Percentiles rank a stretch among this genome's conserved stretches.
These are phyloP conservation scores for Tupiocoris notatus DNA, from an alignment of 2,888 invertebrate species.

Conservation along the genomic window DNA sequence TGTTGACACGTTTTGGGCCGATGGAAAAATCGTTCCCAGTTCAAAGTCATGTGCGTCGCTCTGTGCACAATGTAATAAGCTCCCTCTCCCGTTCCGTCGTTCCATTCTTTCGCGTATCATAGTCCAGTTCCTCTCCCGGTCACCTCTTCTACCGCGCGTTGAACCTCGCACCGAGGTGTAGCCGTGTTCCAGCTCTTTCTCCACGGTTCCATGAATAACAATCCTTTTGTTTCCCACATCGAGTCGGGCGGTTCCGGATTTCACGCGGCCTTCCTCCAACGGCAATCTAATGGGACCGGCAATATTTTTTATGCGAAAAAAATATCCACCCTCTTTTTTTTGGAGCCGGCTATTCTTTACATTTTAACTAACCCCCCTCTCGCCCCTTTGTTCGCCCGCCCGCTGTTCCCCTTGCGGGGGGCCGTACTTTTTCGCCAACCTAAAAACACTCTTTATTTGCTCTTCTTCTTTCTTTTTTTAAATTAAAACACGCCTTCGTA, in stretches of 20 bases:
- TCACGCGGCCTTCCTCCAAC: conserved; percentile 11
- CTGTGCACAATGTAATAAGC: neutral
- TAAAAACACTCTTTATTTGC: neutral
- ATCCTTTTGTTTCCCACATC: conserved; percentile 35
- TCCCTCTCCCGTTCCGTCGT: neutral
- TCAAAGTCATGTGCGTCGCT: neutral
- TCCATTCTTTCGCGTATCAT: neutral
- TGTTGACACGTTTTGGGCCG: no score
- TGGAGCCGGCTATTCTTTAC: conserved; percentile 9
- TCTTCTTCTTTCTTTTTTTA: neutral
- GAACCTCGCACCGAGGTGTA: neutral
- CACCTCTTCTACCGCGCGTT: neutral
- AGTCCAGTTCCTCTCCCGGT: neutral
- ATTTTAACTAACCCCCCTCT: neutral
- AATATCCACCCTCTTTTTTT: conserved; percentile 4
- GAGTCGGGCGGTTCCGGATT: conserved; percentile 21
- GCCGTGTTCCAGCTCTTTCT: neutral
- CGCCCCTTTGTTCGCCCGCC: neutral
- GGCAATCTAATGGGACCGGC: conserved; percentile 27
- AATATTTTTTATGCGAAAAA: conserved; percentile 25
- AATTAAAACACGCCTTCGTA: neutral
- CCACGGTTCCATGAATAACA: conserved; percentile 32
- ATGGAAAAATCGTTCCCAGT: neutral
- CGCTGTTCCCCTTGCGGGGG: neutral
- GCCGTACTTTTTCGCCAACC: neutral